Evolutionary conservation across 2,888 invertebrate species (phyloP).

Genomic region (Hedya salicella): DNA sequence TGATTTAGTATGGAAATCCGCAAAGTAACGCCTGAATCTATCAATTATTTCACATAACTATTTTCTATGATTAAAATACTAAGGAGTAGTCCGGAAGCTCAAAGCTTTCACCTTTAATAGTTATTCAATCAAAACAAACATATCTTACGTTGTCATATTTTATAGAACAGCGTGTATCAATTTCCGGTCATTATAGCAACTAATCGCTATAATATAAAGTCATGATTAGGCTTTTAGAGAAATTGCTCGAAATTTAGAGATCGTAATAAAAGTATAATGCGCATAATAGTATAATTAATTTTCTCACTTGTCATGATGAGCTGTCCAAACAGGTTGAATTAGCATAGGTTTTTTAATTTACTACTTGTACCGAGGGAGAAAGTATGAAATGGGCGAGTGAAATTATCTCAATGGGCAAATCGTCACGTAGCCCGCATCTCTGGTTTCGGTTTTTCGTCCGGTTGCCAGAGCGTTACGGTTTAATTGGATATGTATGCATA

Average conservation of each 20-base stretch:
- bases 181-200: not conserved
- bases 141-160: not conserved
- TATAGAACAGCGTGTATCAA: conserved; percentile 2
- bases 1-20: too few species aligned
- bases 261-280: conserved; percentile 11
- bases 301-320: conserved; percentile 28
- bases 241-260: conserved; percentile 15
- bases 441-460: conserved; percentile 11
- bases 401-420: conserved; percentile 26
- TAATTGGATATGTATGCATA: conserved; percentile 27
- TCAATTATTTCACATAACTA: too few species aligned
- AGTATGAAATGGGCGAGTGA: conserved; percentile 39
- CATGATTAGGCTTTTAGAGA: conserved; percentile 11
- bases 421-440: conserved; percentile 33
- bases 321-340: conserved; percentile 24
- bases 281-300: conserved; percentile 21
- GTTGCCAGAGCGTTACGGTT: conserved; percentile 25
- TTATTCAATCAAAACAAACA: not conserved
- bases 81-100: not conserved
- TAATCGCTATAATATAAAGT: conserved; percentile 2
- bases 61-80: too few species aligned
- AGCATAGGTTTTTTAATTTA: conserved; percentile 36
- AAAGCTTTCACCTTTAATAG: not conserved
- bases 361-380: conserved; percentile 36
- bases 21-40: too few species aligned